A percentile compares a stretch with the other conserved stretches of the same genome.
These are phyloP conservation scores for Drosophila hydei DNA, from an alignment of 1,140 invertebrate genomes.

Conservation along the genomic window DNA sequence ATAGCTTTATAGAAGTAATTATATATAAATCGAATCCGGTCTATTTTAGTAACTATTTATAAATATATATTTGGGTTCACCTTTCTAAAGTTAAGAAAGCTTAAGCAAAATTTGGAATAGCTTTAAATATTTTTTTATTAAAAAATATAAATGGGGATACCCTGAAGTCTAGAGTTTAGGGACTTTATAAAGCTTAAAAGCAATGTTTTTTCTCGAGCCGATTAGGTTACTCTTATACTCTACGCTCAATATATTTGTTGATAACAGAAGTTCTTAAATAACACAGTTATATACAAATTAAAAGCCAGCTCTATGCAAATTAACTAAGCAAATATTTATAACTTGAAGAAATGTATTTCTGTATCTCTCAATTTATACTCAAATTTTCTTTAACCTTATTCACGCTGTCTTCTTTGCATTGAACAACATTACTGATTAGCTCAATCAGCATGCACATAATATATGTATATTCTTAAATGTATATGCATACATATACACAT, in stretches of 20 bases:
- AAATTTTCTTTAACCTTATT: not conserved
- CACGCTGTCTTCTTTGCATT: slow-evolving; percentile 2
- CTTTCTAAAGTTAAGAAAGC: too few species aligned
- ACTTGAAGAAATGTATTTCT: not conserved
- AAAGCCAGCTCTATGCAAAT: not conserved
- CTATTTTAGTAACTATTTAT: too few species aligned
- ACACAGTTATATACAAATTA: not conserved
- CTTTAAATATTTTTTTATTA: too few species aligned
- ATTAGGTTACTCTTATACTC: too few species aligned
- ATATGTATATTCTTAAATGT: not conserved
- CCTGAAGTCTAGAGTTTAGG: too few species aligned
- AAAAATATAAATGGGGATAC: too few species aligned
- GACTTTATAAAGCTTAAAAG: too few species aligned
- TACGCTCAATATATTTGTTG: not conserved
- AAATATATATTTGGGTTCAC: too few species aligned
- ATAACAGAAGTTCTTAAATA: slow-evolving; percentile 5
- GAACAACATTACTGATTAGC: slow-evolving; percentile 38
- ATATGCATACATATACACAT: not conserved
- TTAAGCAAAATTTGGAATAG: too few species aligned
- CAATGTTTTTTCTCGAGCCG: too few species aligned
- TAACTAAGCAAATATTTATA: not conserved
- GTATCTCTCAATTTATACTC: not conserved
- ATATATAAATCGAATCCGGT: too few species aligned
- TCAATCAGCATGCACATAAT: slow-evolving; percentile 20
- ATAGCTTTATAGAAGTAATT: too few species aligned